Percentiles rank a stretch among this genome's conserved stretches.
These are phyloP conservation scores for Telmatherina bonti DNA, from an alignment of 2,797 vertebrate species.

Conservation along the genomic window DNA sequence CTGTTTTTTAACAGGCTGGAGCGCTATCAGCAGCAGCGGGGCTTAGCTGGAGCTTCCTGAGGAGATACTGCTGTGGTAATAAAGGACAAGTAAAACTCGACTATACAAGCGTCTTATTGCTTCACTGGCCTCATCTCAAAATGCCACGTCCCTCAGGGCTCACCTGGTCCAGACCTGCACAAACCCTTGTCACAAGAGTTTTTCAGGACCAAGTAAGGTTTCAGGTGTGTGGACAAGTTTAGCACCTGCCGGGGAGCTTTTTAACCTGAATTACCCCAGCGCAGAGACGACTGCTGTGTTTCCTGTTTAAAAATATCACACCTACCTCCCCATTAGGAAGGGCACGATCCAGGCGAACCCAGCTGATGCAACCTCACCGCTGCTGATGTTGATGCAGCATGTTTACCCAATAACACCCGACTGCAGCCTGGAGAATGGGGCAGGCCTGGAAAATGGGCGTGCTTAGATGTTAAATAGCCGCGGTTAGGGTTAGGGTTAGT, in stretches of 20 bases:
- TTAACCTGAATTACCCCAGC: conserved; percentile 69
- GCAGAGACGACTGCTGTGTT: conserved; percentile 62
- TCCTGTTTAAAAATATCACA: conserved; percentile 63
- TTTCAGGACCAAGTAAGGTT: conserved; percentile 28
- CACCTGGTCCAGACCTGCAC: not conserved
- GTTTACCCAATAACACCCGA: no score
- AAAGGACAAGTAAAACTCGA: conserved; percentile 16
- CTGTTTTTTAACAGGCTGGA: conserved; percentile 39
- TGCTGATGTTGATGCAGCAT: conserved; percentile 50
- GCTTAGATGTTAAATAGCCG: no score
- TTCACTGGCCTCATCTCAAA: conserved; percentile 1
- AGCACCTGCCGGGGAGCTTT: conserved; percentile 55
- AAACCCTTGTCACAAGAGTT: conserved; percentile 16
- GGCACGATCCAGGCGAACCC: conserved; percentile 35
- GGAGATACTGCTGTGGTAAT: conserved; percentile 35
- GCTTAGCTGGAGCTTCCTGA: conserved; percentile 21
- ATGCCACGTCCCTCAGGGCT: conserved; percentile 7
- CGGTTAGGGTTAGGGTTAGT: no score
- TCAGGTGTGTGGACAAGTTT: conserved; percentile 44
- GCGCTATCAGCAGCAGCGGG: conserved; percentile 13
- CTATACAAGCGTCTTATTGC: not conserved
- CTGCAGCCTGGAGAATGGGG: no score
- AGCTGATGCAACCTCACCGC: conserved; percentile 36
- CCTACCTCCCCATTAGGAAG: conserved; percentile 32
- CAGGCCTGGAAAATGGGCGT: no score